Base-by-base conservation (phyloP, 1,140 invertebrate species). In the Eumaeus atala region DNA sequence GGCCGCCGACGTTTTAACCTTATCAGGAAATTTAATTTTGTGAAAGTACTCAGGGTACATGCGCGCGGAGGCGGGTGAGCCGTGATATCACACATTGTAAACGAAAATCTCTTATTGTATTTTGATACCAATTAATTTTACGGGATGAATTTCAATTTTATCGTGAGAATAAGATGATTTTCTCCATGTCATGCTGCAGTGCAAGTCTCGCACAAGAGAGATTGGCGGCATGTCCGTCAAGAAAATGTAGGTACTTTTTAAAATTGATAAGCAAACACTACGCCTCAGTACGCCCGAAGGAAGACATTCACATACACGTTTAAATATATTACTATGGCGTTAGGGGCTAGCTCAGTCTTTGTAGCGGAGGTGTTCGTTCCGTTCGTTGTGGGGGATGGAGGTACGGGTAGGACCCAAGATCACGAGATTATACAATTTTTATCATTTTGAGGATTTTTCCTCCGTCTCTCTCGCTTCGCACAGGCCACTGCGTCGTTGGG, bases 401-500 rank as follows among this genome's bases (percentile, higher is more conserved):
- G 66, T 67, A 62, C 62, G 49, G 48, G 7, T 51, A 56, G 55
- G 54, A 70, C 65, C 77, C 72, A 68, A 59, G 74, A 91, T 92
- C 91, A 92, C 86, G 92, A 92, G 67, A 93, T 92, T 59, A 92
- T 90, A 72, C 92, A 93, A 67, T 92, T 92, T 67, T 93, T 92
- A 77, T 93, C 92, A 64, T 91, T 77, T 58, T 65, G 75, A 52
- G 59, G 87, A 61, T 71, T 89, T 69, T 62, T 86, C 56, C 87
- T 74, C 54, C 89, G 89, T 57, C 92, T 88, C 48, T 92, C 89
- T 57, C 93, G 88, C 61, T 91, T 89, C 36, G 93, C 93, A 67
- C 92, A 93, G 10, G 94, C 94, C 12, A 96, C 87, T 0, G 94
- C 93, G 81, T 96, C 95, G 75, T 96, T 96, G 59, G 95, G 95